phyloP scores from a whole-genome alignment of 2,113 vertebrate genomes.

The Mesembrinibis cayennensis region DNA sequence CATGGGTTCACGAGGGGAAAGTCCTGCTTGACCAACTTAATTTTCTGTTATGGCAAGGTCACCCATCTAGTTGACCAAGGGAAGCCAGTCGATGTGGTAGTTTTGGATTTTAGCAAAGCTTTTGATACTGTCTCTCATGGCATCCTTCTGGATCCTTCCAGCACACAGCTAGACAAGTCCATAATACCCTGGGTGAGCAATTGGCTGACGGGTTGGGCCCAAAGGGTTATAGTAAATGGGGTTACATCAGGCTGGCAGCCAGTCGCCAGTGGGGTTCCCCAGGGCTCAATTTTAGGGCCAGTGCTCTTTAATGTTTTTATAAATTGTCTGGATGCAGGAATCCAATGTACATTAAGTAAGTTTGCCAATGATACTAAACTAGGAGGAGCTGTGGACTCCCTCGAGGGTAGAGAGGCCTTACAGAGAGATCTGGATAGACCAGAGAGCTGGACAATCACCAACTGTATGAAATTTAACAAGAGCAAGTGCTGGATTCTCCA shows the following conservation, averaged over 20 bases:
- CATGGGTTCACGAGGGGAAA: not conserved
- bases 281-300: not conserved
- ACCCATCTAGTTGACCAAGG: not conserved
- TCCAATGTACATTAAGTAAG: not conserved
- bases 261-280: not conserved
- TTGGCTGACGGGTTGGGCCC: not conserved
- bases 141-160: not conserved
- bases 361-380: accelerated
- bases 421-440: not conserved
- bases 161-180: not conserved
- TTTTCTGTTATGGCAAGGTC: not conserved
- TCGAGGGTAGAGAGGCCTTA: not conserved
- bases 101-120: not conserved
- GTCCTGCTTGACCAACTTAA: not conserved
- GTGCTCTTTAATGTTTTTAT: not conserved
- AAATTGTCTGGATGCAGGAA: not conserved
- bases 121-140: not conserved
- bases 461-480: not conserved
- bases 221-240: not conserved
- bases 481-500: not conserved
- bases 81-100: not conserved
- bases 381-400: not conserved
- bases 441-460: not conserved
- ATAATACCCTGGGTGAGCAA: not conserved
- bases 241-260: not conserved